These are phyloP conservation scores for Numida meleagris DNA, from an alignment of 2,113 vertebrate genomes.

Conservation along the genomic window DNA sequence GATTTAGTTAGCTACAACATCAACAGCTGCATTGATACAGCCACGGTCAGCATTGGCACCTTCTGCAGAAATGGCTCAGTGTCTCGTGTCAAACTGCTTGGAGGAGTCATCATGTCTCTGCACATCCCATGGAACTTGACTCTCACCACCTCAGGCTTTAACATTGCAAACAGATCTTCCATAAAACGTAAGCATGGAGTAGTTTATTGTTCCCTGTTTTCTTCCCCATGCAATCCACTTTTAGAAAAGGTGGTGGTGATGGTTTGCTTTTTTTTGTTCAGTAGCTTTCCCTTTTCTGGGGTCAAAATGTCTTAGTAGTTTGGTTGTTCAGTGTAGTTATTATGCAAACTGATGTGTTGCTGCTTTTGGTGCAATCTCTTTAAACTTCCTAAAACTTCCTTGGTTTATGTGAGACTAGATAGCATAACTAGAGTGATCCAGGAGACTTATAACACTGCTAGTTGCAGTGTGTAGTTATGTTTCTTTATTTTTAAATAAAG, in stretches of 20 bases:
- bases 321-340: background rate
- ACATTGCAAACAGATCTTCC: slow-evolving; percentile 78
- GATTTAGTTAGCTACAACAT: slow-evolving; percentile 81
- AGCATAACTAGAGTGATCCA: background rate
- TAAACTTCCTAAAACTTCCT: background rate
- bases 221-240: background rate
- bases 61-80: slow-evolving; percentile 89
- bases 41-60: slow-evolving; percentile 77
- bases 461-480: background rate
- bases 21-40: slow-evolving; percentile 54
- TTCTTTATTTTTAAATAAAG: background rate
- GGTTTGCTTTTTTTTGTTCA: background rate
- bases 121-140: slow-evolving; percentile 77
- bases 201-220: background rate
- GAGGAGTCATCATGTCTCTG: slow-evolving; percentile 77
- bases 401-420: background rate
- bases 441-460: background rate
- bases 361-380: background rate
- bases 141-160: slow-evolving; percentile 78
- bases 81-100: slow-evolving; percentile 79
- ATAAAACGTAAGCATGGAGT: slow-evolving; percentile 79
- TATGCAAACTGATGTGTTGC: background rate
- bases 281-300: background rate
- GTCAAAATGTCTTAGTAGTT: background rate
- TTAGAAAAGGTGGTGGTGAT: background rate